These are phyloP conservation scores for Salvelinus sp. DNA, from an alignment of 2,113 vertebrate species.

Conservation along the genomic window DNA sequence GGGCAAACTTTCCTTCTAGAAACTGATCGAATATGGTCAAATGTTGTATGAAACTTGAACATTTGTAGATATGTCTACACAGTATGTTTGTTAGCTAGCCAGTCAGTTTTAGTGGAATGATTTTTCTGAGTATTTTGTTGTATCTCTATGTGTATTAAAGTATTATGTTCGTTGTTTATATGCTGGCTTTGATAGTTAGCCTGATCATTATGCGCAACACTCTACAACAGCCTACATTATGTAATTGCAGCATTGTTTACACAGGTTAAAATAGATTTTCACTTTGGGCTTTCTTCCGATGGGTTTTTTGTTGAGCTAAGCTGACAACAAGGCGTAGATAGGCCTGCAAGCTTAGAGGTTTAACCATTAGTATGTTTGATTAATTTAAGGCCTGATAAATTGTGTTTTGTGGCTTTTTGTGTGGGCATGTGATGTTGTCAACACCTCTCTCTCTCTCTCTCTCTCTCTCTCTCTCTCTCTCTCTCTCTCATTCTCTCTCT, in stretches of 20 bases:
- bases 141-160: neutral
- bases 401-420: neutral
- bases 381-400: no score
- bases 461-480: neutral
- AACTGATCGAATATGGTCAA: no score
- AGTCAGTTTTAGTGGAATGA: no score
- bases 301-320: constrained; percentile 59
- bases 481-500: no score
- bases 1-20: no score
- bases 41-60: no score
- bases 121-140: no score
- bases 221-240: constrained; percentile 38
- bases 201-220: constrained; percentile 45
- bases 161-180: constrained; percentile 21
- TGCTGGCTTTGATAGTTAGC: constrained; percentile 12
- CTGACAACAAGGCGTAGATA: constrained; percentile 55
- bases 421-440: neutral
- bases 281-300: constrained; percentile 53
- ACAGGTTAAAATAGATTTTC: constrained; percentile 64
- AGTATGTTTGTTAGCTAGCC: no score
- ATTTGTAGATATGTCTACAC: neutral
- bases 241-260: constrained; percentile 58
- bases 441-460: neutral
- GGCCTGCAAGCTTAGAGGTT: neutral
- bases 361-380: no score